Evolutionary conservation across 2,113 vertebrate genomes (phyloP).

Genomic region (Callaeas wilsoni): DNA sequence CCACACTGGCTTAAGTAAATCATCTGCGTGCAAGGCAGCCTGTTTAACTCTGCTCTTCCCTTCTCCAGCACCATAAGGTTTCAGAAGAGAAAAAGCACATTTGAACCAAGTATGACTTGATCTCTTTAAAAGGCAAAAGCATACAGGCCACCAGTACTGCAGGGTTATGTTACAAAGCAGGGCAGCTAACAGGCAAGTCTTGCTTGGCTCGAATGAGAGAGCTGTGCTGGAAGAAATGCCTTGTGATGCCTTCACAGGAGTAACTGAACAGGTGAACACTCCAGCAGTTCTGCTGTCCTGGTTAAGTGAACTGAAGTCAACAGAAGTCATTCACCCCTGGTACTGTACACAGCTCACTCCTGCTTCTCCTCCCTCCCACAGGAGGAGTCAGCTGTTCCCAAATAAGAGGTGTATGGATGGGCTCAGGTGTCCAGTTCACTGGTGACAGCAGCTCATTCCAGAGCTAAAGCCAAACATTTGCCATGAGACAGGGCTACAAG

Average conservation of each 20-base stretch:
- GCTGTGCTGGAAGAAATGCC: neutral
- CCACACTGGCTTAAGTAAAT: neutral
- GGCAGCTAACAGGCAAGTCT: neutral
- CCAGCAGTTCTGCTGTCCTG: neutral
- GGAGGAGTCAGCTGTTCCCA: neutral
- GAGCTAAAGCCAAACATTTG: neutral
- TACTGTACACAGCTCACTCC: neutral
- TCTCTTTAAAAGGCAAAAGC: neutral
- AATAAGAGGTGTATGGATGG: accelerated
- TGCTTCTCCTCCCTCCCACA: neutral
- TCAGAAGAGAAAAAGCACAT: neutral
- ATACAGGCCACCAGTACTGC: neutral
- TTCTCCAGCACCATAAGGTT: neutral
- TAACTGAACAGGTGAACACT: neutral
- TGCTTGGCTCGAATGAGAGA: neutral
- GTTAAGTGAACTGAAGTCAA: neutral
- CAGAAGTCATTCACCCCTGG: neutral
- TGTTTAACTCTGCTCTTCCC: neutral
- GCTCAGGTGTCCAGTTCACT: neutral
- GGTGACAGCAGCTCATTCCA: neutral
- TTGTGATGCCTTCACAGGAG: accelerated
- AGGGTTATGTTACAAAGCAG: neutral
- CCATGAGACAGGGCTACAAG: neutral
- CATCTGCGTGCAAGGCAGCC: neutral
- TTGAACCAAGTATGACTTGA: neutral